These are phyloP conservation scores for Premnoplex brunnescens DNA, from an alignment of 2,797 vertebrate genomes.

Conservation along the genomic window DNA sequence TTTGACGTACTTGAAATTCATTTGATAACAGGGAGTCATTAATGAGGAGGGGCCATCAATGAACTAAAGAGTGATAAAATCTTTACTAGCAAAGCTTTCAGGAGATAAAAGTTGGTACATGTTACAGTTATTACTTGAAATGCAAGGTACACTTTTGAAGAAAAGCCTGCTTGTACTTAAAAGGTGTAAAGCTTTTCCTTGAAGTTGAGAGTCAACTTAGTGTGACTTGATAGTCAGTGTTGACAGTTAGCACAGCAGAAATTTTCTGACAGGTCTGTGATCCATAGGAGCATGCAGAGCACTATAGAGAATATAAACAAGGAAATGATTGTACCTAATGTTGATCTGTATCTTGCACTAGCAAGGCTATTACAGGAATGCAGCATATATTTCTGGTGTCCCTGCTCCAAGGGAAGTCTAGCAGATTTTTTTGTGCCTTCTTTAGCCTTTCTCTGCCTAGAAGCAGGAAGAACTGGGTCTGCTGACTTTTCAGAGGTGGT, in stretches of 20 bases:
- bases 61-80: background rate
- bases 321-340: background rate
- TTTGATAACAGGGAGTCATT: background rate
- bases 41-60: background rate
- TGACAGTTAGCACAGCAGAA: background rate
- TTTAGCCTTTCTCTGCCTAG: background rate
- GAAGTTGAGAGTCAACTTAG: background rate
- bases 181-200: background rate
- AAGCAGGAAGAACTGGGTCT: background rate
- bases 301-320: background rate
- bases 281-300: background rate
- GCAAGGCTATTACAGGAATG: background rate
- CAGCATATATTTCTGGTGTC: background rate
- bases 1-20: background rate
- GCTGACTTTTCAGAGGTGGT: background rate
- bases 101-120: background rate
- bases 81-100: background rate
- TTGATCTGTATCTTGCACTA: background rate
- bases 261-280: background rate
- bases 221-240: background rate
- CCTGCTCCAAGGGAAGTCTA: background rate
- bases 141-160: background rate
- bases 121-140: background rate
- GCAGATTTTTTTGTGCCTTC: background rate
- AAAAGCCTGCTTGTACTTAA: background rate